A percentile compares a stretch with the other conserved stretches of the same genome.
These are phyloP conservation scores for Maccullochella peelii DNA, from an alignment of 2,113 vertebrate species.

Conservation along the genomic window DNA sequence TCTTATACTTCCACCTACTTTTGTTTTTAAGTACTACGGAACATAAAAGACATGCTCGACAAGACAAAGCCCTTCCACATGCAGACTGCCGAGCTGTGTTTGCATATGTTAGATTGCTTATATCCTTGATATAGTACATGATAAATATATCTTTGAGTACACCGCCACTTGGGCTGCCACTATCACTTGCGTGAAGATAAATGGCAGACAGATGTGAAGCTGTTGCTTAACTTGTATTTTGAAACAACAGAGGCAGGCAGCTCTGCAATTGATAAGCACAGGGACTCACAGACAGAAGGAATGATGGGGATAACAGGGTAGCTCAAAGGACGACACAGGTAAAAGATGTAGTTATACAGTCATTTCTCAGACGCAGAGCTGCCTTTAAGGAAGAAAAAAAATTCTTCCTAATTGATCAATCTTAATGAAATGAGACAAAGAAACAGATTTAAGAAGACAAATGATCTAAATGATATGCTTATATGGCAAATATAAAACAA, in stretches of 20 bases:
- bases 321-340: not conserved
- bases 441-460: not conserved
- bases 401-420: not conserved
- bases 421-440: not conserved
- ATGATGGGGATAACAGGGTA: not conserved
- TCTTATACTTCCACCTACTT: conserved; percentile 15
- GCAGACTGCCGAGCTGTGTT: conserved; percentile 18
- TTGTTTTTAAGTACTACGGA: conserved; percentile 16
- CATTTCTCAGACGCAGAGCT: not conserved
- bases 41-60: conserved; percentile 32
- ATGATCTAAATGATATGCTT: not conserved
- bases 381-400: not conserved
- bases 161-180: not conserved
- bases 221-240: conserved; percentile 17
- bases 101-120: conserved; percentile 25
- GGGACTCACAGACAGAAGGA: conserved; percentile 1
- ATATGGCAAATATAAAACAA: not conserved
- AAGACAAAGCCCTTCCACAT: conserved; percentile 18
- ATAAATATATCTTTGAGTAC: conserved; percentile 30
- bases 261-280: not conserved
- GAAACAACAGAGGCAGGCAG: conserved; percentile 1
- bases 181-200: conserved; percentile 7
- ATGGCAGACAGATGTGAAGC: conserved; percentile 13
- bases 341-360: not conserved
- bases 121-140: conserved; percentile 2